Evolutionary conservation across 2,113 vertebrate genomes (phyloP), one percentile per base, ranked within the genome.

Genomic region (Eudyptes chrysolophus): DNA sequence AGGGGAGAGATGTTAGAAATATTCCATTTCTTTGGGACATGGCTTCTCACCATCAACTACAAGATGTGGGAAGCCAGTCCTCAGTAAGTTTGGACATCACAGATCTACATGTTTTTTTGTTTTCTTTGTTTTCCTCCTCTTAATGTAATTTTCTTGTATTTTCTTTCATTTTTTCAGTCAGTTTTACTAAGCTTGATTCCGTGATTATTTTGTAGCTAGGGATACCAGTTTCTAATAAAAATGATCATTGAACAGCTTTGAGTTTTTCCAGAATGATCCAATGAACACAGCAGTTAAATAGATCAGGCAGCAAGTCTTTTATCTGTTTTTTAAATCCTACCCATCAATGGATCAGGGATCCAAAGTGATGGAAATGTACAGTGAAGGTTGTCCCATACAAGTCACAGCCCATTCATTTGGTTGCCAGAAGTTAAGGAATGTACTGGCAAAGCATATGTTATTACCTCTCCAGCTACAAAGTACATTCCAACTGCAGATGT

Each of bases 391-490:
- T 82, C 84, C 84, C 57, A 16, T 20, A 71, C 69, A 52, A 71
- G 77, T 55, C 74, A 87, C 87, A 79, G 51, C 60, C 54, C 72
- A 84, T 87, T 89, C 57, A 60, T 74, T 89, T 64, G 42, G 13
- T 32, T 95, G 21, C 89, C 94, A 93, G 26, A 82, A 92, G 61
- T 48, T 60, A 34, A 96, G 89, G 89, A 94, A 94, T 90, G 89
- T 87, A 36, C 84, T 97, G 95, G 93, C 84, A 87, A 76, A 48
- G 65, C 26, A 3, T 17, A 34, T 60, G 77, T 82, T 91, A 25
- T 76, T 87, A 92, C 89, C 74, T 89, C 52, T 79, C 30, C 84
- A 85, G 57, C 92, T 92, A 51, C 74, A 61, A 92, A 92, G 52
- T 16, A 29, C 74, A 87, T 94, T 93, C 87, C 89, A 95, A 1